Conservation (phyloP, 2,113 vertebrate genomes). For the Gambusia holbrooki region DNA sequence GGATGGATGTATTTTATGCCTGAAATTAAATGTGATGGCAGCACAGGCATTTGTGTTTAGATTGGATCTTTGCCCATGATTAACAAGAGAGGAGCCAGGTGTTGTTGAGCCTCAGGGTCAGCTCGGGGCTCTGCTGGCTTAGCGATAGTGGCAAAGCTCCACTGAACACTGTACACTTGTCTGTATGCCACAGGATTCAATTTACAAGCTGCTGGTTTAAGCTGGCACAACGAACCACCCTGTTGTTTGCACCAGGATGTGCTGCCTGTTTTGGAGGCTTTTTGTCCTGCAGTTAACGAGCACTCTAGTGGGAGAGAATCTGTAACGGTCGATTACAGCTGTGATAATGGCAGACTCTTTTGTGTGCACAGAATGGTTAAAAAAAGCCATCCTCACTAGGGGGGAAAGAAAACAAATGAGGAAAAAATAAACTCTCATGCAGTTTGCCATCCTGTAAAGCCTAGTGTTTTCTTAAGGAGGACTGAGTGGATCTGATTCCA, state of each 20-base stretch:
- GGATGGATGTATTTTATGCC: conserved; percentile 6
- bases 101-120: conserved; percentile 64
- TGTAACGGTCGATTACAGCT: conserved; percentile 69
- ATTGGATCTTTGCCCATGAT: conserved; percentile 60
- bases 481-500: conserved; percentile 58
- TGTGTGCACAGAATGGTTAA: conserved; percentile 53
- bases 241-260: conserved; percentile 63
- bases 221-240: conserved; percentile 55
- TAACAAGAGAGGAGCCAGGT: conserved; percentile 66
- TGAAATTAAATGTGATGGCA: conserved; percentile 35
- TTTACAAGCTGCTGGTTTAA: conserved; percentile 77
- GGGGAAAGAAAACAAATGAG: conserved; percentile 59
- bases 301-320: conserved; percentile 58
- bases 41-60: conserved; percentile 48
- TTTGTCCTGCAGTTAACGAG: conserved; percentile 72
- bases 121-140: conserved; percentile 60
- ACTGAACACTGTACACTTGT: conserved; percentile 72
- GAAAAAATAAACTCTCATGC: conserved; percentile 55
- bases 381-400: conserved; percentile 54
- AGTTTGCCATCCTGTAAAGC: conserved; percentile 60
- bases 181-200: conserved; percentile 72
- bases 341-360: conserved; percentile 68
- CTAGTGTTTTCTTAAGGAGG: conserved; percentile 63
- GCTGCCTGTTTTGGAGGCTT: conserved; percentile 60
- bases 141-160: conserved; percentile 62